Conservation (phyloP, 2,888 invertebrate species). For the Axea sp. region DNA sequence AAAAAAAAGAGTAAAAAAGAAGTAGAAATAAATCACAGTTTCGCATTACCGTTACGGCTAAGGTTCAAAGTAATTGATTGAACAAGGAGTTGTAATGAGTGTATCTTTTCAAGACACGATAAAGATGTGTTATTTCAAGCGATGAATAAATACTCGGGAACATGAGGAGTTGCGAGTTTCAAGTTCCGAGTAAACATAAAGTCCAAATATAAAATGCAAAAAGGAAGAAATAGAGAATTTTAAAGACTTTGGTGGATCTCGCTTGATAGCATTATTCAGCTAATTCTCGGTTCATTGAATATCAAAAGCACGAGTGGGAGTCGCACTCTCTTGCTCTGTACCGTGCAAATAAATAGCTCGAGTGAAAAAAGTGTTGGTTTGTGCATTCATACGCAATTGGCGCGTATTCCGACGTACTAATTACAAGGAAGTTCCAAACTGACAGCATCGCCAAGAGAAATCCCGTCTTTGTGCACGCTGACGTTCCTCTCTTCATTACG, state of each 20-base stretch:
- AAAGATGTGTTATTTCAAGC: slow-evolving; percentile 27
- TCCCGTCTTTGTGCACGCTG: background rate
- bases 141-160: slow-evolving; percentile 34
- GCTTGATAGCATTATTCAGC: slow-evolving; percentile 3
- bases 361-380: slow-evolving; percentile 2
- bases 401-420: slow-evolving; percentile 39
- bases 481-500: slow-evolving; percentile 23
- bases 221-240: background rate
- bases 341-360: slow-evolving; percentile 4
- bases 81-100: slow-evolving; percentile 20
- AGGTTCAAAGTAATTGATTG: slow-evolving; percentile 32
- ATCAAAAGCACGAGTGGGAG: background rate
- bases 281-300: slow-evolving; percentile 11
- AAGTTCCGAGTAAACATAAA: background rate
- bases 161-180: too few species aligned
- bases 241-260: too few species aligned
- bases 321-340: background rate
- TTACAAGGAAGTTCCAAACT: slow-evolving; percentile 54
- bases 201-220: too few species aligned
- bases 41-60: slow-evolving; percentile 11
- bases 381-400: slow-evolving; percentile 35
- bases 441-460: slow-evolving; percentile 23
- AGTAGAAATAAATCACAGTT: slow-evolving; percentile 6
- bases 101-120: slow-evolving; percentile 7
- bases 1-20: slow-evolving; percentile 8